Evolutionary conservation across 1,140 invertebrate species (phyloP).

Genomic region (Drosophila tsacasi): DNA sequence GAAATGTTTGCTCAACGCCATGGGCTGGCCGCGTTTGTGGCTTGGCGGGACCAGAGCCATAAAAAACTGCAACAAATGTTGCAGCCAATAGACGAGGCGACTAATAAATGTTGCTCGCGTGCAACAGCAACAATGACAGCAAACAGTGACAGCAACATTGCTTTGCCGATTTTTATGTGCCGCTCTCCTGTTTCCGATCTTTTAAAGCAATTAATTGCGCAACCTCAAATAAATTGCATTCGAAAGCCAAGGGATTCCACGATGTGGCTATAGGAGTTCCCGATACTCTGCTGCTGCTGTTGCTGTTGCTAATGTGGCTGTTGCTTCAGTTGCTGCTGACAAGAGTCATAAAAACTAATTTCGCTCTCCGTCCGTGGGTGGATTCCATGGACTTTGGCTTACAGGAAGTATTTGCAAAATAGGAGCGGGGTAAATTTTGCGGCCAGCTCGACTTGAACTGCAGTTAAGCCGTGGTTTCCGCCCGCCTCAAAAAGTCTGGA

Average conservation of each 20-base stretch:
- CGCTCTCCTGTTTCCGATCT: slow-evolving; percentile 36
- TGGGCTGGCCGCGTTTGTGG: slow-evolving; percentile 9
- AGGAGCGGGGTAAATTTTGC: slow-evolving; percentile 31
- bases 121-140: slow-evolving; percentile 39
- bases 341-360: slow-evolving; percentile 79
- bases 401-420: slow-evolving; percentile 40
- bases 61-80: slow-evolving; percentile 81
- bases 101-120: slow-evolving; percentile 73
- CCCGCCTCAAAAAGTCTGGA: slow-evolving; percentile 10
- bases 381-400: slow-evolving; percentile 22
- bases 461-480: slow-evolving; percentile 25
- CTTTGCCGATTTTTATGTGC: slow-evolving; percentile 47
- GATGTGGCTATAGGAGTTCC: slow-evolving; percentile 9
- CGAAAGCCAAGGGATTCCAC: slow-evolving; percentile 49
- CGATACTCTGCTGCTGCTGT: slow-evolving; percentile 14
- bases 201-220: slow-evolving; percentile 76
- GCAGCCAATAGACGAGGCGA: slow-evolving; percentile 55
- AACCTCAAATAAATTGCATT: slow-evolving; percentile 82
- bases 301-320: slow-evolving; percentile 19
- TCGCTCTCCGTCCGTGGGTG: slow-evolving; percentile 47
- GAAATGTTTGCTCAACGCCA: slow-evolving; percentile 64
- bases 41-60: slow-evolving; percentile 44
- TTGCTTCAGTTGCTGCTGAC: slow-evolving; percentile 44
- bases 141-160: slow-evolving; percentile 59
- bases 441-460: slow-evolving; percentile 28